Evolutionary conservation across 1,140 invertebrate genomes (phyloP).

Genomic region (Drosophila funebris): DNA sequence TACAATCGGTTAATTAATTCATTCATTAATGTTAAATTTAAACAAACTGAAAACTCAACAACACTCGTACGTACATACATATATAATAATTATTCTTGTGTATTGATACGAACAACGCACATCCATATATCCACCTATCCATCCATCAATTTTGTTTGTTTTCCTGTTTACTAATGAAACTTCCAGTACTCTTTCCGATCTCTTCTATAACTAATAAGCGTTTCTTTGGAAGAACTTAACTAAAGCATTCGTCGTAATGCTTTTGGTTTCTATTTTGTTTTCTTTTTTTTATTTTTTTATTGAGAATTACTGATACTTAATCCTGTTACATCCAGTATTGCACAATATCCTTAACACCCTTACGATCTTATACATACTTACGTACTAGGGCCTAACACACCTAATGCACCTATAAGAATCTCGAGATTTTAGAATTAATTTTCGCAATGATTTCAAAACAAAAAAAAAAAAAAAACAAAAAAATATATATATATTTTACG

Average conservation of each 20-base stretch:
- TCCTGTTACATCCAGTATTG: constrained; percentile 5
- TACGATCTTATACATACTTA: background rate
- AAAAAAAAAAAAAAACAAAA: constrained; percentile 20
- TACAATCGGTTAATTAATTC: constrained; percentile 16
- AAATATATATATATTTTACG: too few relatives aligned
- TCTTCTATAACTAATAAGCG: constrained; percentile 74
- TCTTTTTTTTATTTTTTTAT: too few relatives aligned
- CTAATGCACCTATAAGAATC: constrained; percentile 34
- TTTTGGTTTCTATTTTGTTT: constrained; percentile 19
- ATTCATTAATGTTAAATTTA: constrained; percentile 3
- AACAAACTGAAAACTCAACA: constrained; percentile 33
- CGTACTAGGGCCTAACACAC: constrained; percentile 5
- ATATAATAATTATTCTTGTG: constrained; percentile 2
- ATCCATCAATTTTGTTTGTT: constrained; percentile 1
- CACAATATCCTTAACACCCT: background rate
- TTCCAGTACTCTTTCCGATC: background rate
- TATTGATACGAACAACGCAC: constrained; percentile 2
- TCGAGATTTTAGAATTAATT: constrained; percentile 29
- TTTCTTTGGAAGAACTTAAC: constrained; percentile 79
- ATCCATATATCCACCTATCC: background rate
- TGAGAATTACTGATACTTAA: constrained; percentile 35
- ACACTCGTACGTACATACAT: constrained; percentile 11
- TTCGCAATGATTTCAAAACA: constrained; percentile 3
- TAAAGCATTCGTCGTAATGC: constrained; percentile 56
- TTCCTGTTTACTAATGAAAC: background rate